Evolutionary conservation across 2,113 vertebrate species (phyloP).

Genomic region (Cryptoleucopteryx plumbea): DNA sequence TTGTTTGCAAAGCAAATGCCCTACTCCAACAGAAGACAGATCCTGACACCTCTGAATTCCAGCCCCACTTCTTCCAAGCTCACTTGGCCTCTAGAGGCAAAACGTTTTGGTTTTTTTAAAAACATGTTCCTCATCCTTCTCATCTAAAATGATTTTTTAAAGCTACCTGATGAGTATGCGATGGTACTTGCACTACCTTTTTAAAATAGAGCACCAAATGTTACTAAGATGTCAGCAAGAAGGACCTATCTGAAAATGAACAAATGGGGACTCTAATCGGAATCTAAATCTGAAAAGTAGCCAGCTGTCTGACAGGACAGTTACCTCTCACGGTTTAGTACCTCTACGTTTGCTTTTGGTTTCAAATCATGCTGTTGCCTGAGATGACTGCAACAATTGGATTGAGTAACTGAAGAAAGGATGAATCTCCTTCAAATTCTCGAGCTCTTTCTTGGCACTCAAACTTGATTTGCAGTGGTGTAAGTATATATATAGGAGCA

Average conservation of each 20-base stretch:
- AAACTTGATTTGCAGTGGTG: background rate
- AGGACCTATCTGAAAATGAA: background rate
- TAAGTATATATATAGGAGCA: accelerated
- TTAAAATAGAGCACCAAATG: background rate
- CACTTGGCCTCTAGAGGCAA: background rate
- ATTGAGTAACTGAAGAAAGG: background rate
- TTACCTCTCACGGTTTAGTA: background rate
- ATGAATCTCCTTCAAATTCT: background rate
- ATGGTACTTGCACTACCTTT: background rate
- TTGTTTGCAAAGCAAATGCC: background rate
- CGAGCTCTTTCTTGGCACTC: background rate
- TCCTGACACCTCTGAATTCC: background rate
- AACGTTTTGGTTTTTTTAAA: background rate
- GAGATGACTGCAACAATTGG: background rate
- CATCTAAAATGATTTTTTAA: background rate
- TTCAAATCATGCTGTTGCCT: background rate
- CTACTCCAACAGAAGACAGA: background rate
- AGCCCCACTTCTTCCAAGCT: background rate
- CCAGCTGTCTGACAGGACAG: background rate
- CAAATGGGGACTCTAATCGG: background rate
- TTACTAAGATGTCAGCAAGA: background rate
- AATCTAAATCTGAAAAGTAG: too few relatives aligned
- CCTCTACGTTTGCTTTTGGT: background rate
- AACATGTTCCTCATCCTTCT: background rate
- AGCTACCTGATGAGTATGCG: background rate